Base-by-base conservation (phyloP, 2,888 invertebrate genomes). In the Margaritifera margaritifera region DNA sequence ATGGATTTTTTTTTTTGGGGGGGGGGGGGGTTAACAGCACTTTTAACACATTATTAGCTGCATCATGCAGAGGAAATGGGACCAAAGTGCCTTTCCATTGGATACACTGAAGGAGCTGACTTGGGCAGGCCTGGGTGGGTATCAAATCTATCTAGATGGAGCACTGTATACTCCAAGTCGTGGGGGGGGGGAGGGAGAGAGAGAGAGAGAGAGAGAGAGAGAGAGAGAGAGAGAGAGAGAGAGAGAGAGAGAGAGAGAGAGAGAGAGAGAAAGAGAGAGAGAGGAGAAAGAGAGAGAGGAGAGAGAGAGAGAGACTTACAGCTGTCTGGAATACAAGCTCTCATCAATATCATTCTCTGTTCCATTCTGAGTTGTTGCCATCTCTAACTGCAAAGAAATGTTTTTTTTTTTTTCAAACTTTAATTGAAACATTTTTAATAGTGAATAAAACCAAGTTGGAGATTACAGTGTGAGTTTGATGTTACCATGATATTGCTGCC, bases 271-370 rank as follows among this genome's bases (percentile, higher is more conserved):
- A 19, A 53, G 53, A 53, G 53, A 53, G 53, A 53, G 53, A 53
- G 53, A 53, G 53, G 53, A n/a, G n/a, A n/a, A n/a, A n/a, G n/a
- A 22, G 8, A 60, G 8, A 22, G 60, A 55, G 20, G n/a, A 53
- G 11, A 6, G 15, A 54, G 25, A 25, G n/a, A 25, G 42, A 31
- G 25, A 18, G 64, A 89, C 90, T 90, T 82, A 91, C 90, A 91
- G 81, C 77, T 91, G 91, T 69, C 91, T 82, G 42, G 91, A 91
- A 77, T 91, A 91, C 50, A 91, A 85, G 63, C 90, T 86, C 78
- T 91, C 90, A 86, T 91, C 91, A 79, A 91, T 90, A n/a, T 87
- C 87, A 19, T 81, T 79, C 61, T 75, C 67, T 19, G 84, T 76
- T 64, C 86, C 85, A 80, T 86, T 87, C 74, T 83, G 80, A 42